Evolutionary conservation across 2,888 invertebrate species (phyloP), one percentile per base, ranked within the genome.

Genomic region (Diplazon laetatorius): DNA sequence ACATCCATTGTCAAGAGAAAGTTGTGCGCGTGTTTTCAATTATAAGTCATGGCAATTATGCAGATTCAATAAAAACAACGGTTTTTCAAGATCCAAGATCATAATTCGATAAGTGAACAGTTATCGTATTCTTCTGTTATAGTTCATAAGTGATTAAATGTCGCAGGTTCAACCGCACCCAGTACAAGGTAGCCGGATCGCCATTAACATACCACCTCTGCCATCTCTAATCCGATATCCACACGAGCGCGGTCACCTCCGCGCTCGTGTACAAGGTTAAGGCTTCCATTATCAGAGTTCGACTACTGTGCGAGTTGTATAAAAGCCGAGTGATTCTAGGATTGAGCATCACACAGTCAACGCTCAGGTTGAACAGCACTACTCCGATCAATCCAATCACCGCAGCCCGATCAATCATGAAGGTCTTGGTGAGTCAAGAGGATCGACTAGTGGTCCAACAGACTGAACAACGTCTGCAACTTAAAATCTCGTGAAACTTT

Each of bases 391-490:
- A 72, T 22, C 66, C 46, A 46, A 55, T 63, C 44, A 77, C 60
- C 37, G 48, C 30, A 30, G 46, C 73, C 48, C 52, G 62, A 73
- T 74, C 76, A 74, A 44, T 57, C 82, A 86, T 86, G 86, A 86
- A 86, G 78, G 85, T 63, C 76, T 80, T 85, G 83, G 86, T 86
- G 57, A 85, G 83, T 70, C 18, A 37, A 72, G 65, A 59, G 35
- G 30, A 60, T 37, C 18, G 48, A 35, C 10, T 35, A 50, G 39
- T 48, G 18, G n/a, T 42, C 48, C 22, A 18, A 30, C 30, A 57
- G 18, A 14, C 42, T 66, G 52, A n/a, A 6, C 5, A 22, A n/a
- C 39, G 5, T 16, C 37, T n/a, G n/a, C n/a, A n/a, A n/a, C n/a
- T n/a, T n/a, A n/a, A n/a, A 10, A 44, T 10, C 37, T 22, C 25